Conservation (phyloP, 2,113 vertebrate genomes). For the Calyptommatus sinebrachiatus region DNA sequence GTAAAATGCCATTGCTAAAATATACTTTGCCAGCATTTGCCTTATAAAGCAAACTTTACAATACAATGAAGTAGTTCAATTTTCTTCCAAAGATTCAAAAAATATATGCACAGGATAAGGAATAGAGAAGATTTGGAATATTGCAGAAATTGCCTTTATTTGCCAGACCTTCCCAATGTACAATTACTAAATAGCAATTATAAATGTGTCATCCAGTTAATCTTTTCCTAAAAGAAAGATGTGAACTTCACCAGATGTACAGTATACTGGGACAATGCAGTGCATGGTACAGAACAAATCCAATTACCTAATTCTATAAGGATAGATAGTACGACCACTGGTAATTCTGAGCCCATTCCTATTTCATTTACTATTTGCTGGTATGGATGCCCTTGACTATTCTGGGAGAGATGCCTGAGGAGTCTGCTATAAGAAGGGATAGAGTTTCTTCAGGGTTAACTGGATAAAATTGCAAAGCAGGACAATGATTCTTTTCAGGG, state of each 20-base stretch:
- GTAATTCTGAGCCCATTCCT: neutral
- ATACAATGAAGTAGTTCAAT: neutral
- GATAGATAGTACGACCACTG: slow-evolving; percentile 4
- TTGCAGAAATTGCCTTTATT: slow-evolving; percentile 13
- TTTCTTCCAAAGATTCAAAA: neutral
- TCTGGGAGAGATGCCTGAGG: neutral
- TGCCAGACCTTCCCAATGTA: neutral
- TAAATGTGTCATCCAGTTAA: slow-evolving; percentile 34
- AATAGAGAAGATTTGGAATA: neutral
- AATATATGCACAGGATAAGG: neutral
- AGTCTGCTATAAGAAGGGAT: neutral
- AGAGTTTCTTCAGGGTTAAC: neutral
- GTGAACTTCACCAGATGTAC: slow-evolving; percentile 11
- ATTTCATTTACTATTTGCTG: neutral
- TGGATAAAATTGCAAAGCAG: neutral
- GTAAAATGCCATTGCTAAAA: neutral
- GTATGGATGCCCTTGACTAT: neutral
- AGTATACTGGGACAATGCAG: slow-evolving; percentile 14
- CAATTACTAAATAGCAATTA: slow-evolving; percentile 26
- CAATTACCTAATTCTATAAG: slow-evolving; percentile 2
- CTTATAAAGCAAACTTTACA: neutral
- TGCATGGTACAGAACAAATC: slow-evolving; percentile 18
- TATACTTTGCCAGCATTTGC: neutral
- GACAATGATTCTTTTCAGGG: neutral
- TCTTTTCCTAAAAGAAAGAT: slow-evolving; percentile 6